These are phyloP conservation scores for Halichoeres trimaculatus DNA, from an alignment of 2,113 vertebrate species.

Conservation along the genomic window DNA sequence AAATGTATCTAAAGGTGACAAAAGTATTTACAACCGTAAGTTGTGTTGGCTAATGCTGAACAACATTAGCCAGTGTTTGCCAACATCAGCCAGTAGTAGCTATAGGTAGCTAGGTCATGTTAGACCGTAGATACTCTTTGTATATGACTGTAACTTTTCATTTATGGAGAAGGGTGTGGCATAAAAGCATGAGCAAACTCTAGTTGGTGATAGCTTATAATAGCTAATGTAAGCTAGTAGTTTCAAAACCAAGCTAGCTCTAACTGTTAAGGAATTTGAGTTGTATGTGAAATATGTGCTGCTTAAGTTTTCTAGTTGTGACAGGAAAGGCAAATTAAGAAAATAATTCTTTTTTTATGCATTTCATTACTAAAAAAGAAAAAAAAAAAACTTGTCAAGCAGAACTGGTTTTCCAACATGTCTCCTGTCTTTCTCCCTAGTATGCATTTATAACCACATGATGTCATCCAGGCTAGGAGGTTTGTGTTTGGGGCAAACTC, in stretches of 20 bases:
- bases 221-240: too few species aligned
- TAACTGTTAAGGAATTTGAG: too few species aligned
- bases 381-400: constrained; percentile 4
- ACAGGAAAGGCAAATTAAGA: neutral
- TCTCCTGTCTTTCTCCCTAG: constrained; percentile 24
- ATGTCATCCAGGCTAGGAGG: constrained; percentile 66
- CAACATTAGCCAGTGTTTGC: too few species aligned
- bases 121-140: neutral
- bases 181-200: neutral
- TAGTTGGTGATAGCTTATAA: too few species aligned
- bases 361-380: too few species aligned
- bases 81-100: too few species aligned
- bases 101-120: neutral
- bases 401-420: constrained; percentile 44
- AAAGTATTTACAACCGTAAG: too few species aligned
- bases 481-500: constrained; percentile 63
- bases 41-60: too few species aligned
- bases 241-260: too few species aligned
- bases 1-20: too few species aligned
- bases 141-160: neutral
- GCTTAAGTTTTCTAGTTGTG: too few species aligned
- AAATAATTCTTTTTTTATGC: constrained; percentile 9
- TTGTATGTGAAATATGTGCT: too few species aligned
- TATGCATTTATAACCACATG: constrained; percentile 67
- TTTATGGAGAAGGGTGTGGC: neutral